A percentile compares a stretch with the other conserved stretches of the same genome.
These are phyloP conservation scores for Pseudolaguvia tuberculata DNA, from an alignment of 2,113 vertebrate species.

Conservation along the genomic window DNA sequence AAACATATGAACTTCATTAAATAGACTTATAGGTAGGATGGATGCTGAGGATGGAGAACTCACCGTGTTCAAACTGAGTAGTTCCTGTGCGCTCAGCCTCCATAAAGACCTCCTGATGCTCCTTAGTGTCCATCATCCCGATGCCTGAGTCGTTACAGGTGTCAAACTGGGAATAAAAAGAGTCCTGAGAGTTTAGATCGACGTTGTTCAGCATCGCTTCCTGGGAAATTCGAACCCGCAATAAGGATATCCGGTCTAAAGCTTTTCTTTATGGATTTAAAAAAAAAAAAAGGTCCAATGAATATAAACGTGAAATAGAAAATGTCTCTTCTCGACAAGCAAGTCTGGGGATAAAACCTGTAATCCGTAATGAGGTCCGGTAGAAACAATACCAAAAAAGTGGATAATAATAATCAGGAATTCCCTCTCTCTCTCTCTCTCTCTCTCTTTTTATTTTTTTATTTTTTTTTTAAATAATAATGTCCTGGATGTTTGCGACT, in stretches of 20 bases:
- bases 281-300: neutral
- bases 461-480: constrained; percentile 45
- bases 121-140: constrained; percentile 63
- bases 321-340: neutral
- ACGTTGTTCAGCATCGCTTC: constrained; percentile 86
- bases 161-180: constrained; percentile 80
- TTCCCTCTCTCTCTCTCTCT: constrained; percentile 49
- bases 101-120: constrained; percentile 69
- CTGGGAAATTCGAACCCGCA: constrained; percentile 54
- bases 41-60: constrained; percentile 54
- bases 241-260: neutral
- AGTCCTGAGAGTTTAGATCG: constrained; percentile 89
- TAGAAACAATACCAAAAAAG: constrained; percentile 50
- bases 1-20: neutral
- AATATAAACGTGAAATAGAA: neutral
- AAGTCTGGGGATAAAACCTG: neutral
- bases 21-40: neutral
- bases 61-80: constrained; percentile 77
- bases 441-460: no score
- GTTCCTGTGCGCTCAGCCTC: constrained; percentile 67
- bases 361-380: constrained; percentile 58
- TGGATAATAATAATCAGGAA: constrained; percentile 52
- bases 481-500: constrained; percentile 46
- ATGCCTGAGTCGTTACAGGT: constrained; percentile 72
- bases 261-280: neutral